phyloP scores from a whole-genome alignment of 2,888 invertebrate species.

The Apodemia zela region DNA sequence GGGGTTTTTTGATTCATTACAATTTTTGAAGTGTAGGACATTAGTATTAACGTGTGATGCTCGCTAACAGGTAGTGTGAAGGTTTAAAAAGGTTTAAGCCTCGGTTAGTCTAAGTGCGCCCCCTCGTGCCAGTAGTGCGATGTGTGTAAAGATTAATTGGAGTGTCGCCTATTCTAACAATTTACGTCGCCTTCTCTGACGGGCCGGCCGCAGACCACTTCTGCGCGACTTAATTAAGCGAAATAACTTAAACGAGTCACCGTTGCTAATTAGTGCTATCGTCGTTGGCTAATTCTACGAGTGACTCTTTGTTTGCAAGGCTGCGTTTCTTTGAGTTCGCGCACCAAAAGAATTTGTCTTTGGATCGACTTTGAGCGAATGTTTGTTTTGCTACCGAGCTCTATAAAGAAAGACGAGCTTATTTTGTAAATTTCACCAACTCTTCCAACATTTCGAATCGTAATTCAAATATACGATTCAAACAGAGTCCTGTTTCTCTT shows the following conservation, averaged over 20 bases:
- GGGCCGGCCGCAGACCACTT: constrained; percentile 77
- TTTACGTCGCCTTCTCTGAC: constrained; percentile 69
- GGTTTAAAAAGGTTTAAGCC: constrained; percentile 56
- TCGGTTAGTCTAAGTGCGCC: constrained; percentile 62
- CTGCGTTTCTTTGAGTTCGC: constrained; percentile 70
- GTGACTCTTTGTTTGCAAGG: constrained; percentile 71
- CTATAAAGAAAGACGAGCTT: constrained; percentile 11
- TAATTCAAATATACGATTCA: neutral
- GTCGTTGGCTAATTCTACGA: constrained; percentile 76
- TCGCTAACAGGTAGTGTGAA: constrained; percentile 43
- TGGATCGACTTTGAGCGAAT: constrained; percentile 66
- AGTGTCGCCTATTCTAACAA: constrained; percentile 76
- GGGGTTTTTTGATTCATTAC: constrained; percentile 25
- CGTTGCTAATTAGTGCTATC: constrained; percentile 78
- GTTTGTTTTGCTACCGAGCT: constrained; percentile 17
- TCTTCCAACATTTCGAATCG: constrained; percentile 7
- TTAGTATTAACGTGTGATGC: constrained; percentile 21
- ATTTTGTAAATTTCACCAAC: constrained; percentile 7
- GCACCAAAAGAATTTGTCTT: constrained; percentile 78
- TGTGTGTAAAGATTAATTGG: constrained; percentile 81
- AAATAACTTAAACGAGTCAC: constrained; percentile 78
- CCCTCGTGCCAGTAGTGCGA: constrained; percentile 71
- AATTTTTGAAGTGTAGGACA: constrained; percentile 21
- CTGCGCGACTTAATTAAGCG: constrained; percentile 78
- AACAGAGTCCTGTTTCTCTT: neutral